A percentile compares a stretch with the other conserved stretches of the same genome.
phyloP scores from a whole-genome alignment of 2,113 vertebrate genomes.

The Colossoma macropomum region DNA sequence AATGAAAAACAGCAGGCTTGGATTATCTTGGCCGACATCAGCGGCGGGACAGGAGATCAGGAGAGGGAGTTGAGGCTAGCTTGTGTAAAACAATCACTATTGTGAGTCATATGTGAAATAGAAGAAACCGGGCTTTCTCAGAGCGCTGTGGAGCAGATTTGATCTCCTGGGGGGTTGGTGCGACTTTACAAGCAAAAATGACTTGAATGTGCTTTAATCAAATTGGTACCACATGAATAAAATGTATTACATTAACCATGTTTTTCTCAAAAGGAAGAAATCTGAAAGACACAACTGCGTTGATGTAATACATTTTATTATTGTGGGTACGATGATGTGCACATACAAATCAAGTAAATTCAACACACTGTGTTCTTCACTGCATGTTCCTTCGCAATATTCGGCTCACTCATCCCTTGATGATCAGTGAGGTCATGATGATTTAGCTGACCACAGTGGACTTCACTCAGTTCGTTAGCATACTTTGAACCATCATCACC shows the following conservation, averaged over 20 bases:
- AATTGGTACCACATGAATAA: not conserved
- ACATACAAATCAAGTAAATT: not conserved
- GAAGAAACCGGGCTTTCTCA: slow-evolving; percentile 21
- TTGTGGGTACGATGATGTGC: too few species aligned
- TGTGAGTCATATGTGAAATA: slow-evolving; percentile 27
- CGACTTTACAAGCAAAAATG: not conserved
- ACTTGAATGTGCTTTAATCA: not conserved
- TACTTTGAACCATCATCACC: slow-evolving; percentile 19
- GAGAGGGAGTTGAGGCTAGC: slow-evolving; percentile 16
- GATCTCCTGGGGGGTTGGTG: slow-evolving; percentile 27
- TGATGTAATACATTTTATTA: not conserved
- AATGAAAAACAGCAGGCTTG: slow-evolving; percentile 38
- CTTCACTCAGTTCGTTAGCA: slow-evolving; percentile 34
- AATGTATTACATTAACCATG: not conserved
- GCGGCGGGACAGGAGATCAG: not conserved
- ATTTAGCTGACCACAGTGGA: not conserved
- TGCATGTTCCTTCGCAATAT: slow-evolving; percentile 45
- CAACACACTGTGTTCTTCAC: not conserved
- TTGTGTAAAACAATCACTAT: slow-evolving; percentile 38
- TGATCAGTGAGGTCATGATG: not conserved
- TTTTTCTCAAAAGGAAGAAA: not conserved
- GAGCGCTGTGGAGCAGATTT: slow-evolving; percentile 8
- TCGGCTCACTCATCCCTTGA: slow-evolving; percentile 16
- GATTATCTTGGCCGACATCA: slow-evolving; percentile 34
- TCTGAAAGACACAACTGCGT: not conserved